Evolutionary conservation across 92 coral and sea anemone genomes (phyloP).

Genomic region (Virgularia gustaviana): DNA sequence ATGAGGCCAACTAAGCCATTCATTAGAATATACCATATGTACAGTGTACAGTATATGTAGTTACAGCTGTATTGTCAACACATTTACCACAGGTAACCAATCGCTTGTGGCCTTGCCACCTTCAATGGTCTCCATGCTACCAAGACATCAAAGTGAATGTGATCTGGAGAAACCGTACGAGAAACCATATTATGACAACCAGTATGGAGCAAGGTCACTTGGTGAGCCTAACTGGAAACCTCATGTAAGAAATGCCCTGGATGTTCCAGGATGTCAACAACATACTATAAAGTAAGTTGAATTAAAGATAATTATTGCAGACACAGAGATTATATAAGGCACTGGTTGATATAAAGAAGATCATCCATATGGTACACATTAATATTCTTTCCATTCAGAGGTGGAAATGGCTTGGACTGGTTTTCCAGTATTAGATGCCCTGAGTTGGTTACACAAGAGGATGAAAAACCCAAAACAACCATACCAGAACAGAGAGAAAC

Average conservation of each 20-base stretch:
- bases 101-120: no score
- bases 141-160: constrained; percentile 33
- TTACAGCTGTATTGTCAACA: no score
- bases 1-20: no score
- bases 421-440: constrained; percentile 71
- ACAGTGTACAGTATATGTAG: no score
- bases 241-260: constrained; percentile 72
- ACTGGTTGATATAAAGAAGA: no score
- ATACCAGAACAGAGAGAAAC: not conserved
- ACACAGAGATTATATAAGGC: no score
- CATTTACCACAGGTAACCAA: no score
- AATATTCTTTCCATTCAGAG: constrained; percentile 51
- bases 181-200: constrained; percentile 30
- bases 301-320: not conserved
- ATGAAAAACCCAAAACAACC: not conserved
- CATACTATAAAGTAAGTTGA: constrained; percentile 26
- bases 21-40: no score
- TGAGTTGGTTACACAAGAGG: constrained; percentile 12
- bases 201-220: constrained; percentile 74
- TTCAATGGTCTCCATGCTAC: constrained; percentile 27
- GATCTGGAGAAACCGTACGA: constrained; percentile 35
- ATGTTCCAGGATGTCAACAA: constrained; percentile 51
- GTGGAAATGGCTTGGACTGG: constrained; percentile 91
- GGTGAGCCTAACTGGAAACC: constrained; percentile 97
- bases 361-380: no score